These are phyloP conservation scores for Tachystola acroxantha DNA, from an alignment of 2,888 invertebrate species.

Conservation along the genomic window DNA sequence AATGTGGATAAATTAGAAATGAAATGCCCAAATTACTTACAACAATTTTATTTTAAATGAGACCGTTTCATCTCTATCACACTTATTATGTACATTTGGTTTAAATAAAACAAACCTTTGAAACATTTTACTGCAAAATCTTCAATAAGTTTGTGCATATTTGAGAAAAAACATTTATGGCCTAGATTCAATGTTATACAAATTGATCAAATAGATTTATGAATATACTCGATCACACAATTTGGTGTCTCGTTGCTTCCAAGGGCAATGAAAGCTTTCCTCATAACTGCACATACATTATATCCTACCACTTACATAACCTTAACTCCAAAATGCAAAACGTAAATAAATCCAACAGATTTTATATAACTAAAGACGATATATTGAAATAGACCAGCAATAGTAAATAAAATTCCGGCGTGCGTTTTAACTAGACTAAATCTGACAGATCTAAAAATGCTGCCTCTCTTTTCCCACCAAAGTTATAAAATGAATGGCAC, in stretches of 20 bases:
- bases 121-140: constrained; percentile 66
- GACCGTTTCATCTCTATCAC: constrained; percentile 78
- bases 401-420: too few relatives aligned
- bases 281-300: constrained; percentile 41
- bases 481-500: too few relatives aligned
- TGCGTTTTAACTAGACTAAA: too few relatives aligned
- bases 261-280: constrained; percentile 26
- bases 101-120: constrained; percentile 74
- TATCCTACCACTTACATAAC: constrained; percentile 39
- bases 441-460: too few relatives aligned
- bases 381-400: too few relatives aligned
- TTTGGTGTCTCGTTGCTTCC: constrained; percentile 57
- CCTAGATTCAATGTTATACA: constrained; percentile 58
- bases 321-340: constrained; percentile 57
- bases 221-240: constrained; percentile 51
- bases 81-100: constrained; percentile 77
- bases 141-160: constrained; percentile 74
- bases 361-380: too few relatives aligned
- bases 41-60: constrained; percentile 77
- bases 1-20: too few relatives aligned
- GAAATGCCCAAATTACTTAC: constrained; percentile 52
- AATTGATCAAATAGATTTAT: constrained; percentile 53
- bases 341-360: constrained; percentile 44
- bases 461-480: too few relatives aligned
- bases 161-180: constrained; percentile 66